Conservation (phyloP, 2,888 invertebrate genomes). For the Scaptomyza cyrtandrae region DNA sequence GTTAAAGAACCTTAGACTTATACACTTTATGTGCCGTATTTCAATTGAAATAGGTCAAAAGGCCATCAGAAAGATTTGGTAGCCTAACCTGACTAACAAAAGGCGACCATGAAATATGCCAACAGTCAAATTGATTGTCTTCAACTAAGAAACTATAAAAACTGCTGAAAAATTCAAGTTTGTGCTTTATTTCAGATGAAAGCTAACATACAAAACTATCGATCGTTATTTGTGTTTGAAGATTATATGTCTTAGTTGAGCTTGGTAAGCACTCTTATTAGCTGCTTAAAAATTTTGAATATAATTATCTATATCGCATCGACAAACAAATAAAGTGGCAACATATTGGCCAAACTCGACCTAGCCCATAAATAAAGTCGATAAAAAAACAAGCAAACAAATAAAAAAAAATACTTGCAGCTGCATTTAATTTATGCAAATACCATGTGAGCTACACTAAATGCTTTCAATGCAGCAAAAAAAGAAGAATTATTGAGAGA, state of each 20-base stretch:
- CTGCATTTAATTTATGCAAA: slow-evolving; percentile 71
- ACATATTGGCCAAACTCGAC: slow-evolving; percentile 59
- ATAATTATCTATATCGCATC: slow-evolving; percentile 27
- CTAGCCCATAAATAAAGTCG: slow-evolving; percentile 55
- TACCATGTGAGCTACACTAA: slow-evolving; percentile 48
- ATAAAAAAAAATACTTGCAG: slow-evolving; percentile 11
- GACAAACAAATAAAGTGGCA: slow-evolving; percentile 58
- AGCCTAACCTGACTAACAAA: background rate
- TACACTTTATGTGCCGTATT: background rate
- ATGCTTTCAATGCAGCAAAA: slow-evolving; percentile 34
- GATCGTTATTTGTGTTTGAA: no score
- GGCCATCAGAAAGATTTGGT: background rate
- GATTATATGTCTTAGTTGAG: no score
- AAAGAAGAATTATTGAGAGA: slow-evolving; percentile 5
- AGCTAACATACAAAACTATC: no score
- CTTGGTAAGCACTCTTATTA: slow-evolving; percentile 14
- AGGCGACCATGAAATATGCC: background rate
- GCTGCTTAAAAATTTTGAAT: slow-evolving; percentile 37
- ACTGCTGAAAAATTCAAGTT: no score
- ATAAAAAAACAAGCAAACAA: slow-evolving; percentile 3
- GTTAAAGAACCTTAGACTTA: background rate
- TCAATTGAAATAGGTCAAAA: slow-evolving; percentile 8
- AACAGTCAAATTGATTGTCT: background rate
- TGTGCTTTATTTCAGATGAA: no score
- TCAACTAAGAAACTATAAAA: background rate